Evolutionary conservation across 92 coral and sea anemone species (phyloP).

Genomic region (Palythoa heliodiscus): DNA sequence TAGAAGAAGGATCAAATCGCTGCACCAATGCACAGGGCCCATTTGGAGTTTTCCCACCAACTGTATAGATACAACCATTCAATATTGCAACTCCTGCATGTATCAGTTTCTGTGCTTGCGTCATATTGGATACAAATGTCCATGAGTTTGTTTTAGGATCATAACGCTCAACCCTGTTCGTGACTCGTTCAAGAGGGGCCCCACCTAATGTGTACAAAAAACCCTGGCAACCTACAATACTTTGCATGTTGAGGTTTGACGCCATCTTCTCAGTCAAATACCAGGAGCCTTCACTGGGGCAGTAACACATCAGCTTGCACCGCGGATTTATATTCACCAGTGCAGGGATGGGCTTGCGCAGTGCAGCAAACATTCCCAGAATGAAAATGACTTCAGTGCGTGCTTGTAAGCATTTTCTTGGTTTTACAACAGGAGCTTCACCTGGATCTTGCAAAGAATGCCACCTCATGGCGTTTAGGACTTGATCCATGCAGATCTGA

Average conservation of each 20-base stretch:
- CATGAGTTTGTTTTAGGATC: slow-evolving; percentile 53
- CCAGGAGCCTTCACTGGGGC: slow-evolving; percentile 41
- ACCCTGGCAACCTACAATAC: slow-evolving; percentile 42
- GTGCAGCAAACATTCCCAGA: slow-evolving; percentile 44
- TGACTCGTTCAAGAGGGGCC: slow-evolving; percentile 38
- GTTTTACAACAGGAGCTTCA: slow-evolving; percentile 31
- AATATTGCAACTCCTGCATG: slow-evolving; percentile 45
- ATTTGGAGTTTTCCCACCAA: slow-evolving; percentile 51
- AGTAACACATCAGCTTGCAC: slow-evolving; percentile 38
- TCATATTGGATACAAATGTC: slow-evolving; percentile 51
- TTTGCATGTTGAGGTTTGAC: slow-evolving; percentile 41
- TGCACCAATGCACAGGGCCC: slow-evolving; percentile 51
- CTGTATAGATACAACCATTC: slow-evolving; percentile 48
- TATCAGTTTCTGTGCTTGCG: slow-evolving; percentile 41
- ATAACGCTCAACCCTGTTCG: slow-evolving; percentile 56
- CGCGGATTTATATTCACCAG: slow-evolving; percentile 27
- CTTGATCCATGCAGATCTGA: slow-evolving; percentile 38
- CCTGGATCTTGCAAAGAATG: slow-evolving; percentile 41
- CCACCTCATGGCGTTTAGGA: slow-evolving; percentile 41
- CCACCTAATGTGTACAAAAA: slow-evolving; percentile 40
- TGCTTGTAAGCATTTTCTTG: slow-evolving; percentile 37
- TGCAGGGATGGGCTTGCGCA: slow-evolving; percentile 40
- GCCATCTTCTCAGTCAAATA: slow-evolving; percentile 33
- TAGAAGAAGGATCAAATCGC: slow-evolving; percentile 44
- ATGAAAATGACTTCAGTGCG: slow-evolving; percentile 37